Conservation (phyloP, 2,113 vertebrate species). For the Poeciliopsis turrubarensis region DNA sequence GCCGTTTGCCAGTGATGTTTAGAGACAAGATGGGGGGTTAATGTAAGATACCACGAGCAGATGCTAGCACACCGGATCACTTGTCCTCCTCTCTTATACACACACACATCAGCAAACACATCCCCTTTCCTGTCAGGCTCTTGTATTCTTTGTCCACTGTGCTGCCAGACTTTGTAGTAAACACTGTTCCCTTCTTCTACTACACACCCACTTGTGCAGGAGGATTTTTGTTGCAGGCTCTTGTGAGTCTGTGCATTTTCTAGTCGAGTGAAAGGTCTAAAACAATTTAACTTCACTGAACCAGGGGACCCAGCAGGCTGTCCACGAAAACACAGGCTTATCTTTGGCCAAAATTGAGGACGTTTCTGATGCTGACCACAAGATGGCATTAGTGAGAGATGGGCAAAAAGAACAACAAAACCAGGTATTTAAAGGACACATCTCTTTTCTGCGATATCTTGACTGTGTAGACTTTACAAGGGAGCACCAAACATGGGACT, state of each 20-base stretch:
- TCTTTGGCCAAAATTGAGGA: too few relatives aligned
- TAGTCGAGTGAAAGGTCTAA: constrained; percentile 17
- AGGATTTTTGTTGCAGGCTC: not conserved
- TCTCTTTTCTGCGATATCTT: too few relatives aligned
- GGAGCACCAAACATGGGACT: too few relatives aligned
- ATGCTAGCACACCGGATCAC: constrained; percentile 17
- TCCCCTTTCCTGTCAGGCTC: constrained; percentile 17
- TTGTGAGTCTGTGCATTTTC: not conserved
- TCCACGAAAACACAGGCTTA: too few relatives aligned
- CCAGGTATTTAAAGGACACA: too few relatives aligned
- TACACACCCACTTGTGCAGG: not conserved
- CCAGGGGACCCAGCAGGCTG: too few relatives aligned
- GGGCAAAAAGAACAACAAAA: too few relatives aligned
- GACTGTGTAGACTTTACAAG: too few relatives aligned
- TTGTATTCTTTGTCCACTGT: constrained; percentile 16
- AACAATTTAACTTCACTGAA: too few relatives aligned
- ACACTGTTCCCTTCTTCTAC: not conserved
- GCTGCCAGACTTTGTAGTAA: constrained; percentile 2
- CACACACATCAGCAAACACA: not conserved
- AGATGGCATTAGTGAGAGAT: too few relatives aligned
- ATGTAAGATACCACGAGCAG: not conserved
- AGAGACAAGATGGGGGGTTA: not conserved
- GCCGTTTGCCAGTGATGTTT: constrained; percentile 1
- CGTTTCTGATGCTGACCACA: too few relatives aligned
- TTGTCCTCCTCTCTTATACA: not conserved